Evolutionary conservation across 2,113 vertebrate genomes (phyloP).

Genomic region (Ivindomyrus marchei): DNA sequence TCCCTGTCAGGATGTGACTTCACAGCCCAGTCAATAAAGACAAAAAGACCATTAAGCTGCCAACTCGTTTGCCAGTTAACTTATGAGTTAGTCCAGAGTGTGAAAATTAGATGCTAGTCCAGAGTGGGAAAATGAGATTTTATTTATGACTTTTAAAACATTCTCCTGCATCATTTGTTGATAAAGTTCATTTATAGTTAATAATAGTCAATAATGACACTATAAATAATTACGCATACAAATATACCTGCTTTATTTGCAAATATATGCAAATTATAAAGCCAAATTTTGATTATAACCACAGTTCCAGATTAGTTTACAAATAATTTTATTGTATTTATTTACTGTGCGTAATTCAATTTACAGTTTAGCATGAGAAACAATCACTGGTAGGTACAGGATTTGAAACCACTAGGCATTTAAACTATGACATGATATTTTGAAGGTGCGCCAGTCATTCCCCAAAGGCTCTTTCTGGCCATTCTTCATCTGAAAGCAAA

Average conservation of each 20-base stretch:
- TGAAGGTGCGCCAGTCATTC: neutral
- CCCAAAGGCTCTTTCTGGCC: neutral
- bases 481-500: neutral
- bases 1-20: neutral
- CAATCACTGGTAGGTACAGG: neutral
- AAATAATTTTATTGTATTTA: neutral
- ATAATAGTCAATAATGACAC: neutral
- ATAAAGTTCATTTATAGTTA: neutral
- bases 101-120: neutral
- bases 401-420: neutral
- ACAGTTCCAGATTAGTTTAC: neutral
- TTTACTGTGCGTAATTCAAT: neutral
- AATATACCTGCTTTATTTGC: neutral
- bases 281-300: neutral
- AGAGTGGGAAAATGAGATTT: neutral
- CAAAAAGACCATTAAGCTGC: neutral
- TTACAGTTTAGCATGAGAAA: neutral
- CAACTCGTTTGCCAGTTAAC: neutral
- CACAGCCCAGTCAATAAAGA: neutral
- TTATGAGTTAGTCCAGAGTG: neutral
- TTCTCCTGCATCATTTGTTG: neutral
- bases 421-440: neutral
- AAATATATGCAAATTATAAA: neutral
- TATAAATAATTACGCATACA: neutral
- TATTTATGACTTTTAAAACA: neutral